phyloP scores from a whole-genome alignment of 1,140 invertebrate species.

The Spodoptera litura region DNA sequence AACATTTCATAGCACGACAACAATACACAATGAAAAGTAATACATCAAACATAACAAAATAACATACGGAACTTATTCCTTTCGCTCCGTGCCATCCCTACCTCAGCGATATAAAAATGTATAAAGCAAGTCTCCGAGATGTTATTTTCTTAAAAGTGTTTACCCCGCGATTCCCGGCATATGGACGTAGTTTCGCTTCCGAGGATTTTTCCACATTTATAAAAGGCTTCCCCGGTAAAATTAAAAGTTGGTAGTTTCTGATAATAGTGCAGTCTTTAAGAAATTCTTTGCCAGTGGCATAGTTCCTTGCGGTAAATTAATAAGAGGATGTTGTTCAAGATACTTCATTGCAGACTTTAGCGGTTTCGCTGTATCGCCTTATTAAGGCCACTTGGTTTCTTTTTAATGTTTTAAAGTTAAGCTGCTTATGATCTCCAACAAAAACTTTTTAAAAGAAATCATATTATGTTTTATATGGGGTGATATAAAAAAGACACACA shows the following conservation, averaged over 20 bases:
- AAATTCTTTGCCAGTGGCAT: conserved; percentile 12
- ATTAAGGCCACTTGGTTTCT: neutral
- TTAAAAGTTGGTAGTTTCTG: conserved; percentile 12
- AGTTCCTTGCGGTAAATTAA: conserved; percentile 30
- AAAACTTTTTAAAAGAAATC: too few relatives aligned
- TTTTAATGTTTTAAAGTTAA: neutral
- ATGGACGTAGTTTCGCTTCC: conserved; percentile 18
- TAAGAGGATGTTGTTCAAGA: conserved; percentile 1
- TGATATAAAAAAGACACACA: too few relatives aligned
- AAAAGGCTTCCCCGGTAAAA: conserved; percentile 11
- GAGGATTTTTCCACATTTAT: conserved; percentile 16
- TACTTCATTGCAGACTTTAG: neutral
- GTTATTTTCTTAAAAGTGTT: conserved; percentile 48
- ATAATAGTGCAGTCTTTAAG: conserved; percentile 14
- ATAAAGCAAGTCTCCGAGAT: conserved; percentile 11
- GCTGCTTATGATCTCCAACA: neutral
- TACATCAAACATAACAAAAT: conserved; percentile 17
- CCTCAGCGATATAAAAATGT: conserved; percentile 35
- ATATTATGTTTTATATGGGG: too few relatives aligned
- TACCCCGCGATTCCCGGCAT: conserved; percentile 22
- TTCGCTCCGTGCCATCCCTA: neutral
- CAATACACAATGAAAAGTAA: conserved; percentile 12
- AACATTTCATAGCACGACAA: neutral
- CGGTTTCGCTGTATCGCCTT: neutral
- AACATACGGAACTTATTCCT: neutral